phyloP scores from a whole-genome alignment of 53 echinoderm and acorn worm species.

The Hippasteria phrygiana region DNA sequence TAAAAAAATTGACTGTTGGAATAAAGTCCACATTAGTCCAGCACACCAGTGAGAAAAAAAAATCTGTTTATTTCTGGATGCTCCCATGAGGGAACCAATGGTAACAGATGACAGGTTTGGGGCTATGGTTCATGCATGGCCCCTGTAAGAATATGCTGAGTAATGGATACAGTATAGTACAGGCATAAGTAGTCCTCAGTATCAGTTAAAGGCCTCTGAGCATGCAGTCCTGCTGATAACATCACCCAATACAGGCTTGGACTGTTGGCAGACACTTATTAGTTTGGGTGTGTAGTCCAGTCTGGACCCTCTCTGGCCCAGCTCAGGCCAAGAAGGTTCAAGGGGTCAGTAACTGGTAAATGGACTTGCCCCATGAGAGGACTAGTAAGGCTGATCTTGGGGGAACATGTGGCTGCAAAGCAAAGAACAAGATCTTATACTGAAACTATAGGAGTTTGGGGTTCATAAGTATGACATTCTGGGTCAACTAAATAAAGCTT shows the following conservation, averaged over 20 bases:
- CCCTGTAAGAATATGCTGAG: too few species aligned
- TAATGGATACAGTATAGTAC: too few species aligned
- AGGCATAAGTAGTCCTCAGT: too few species aligned
- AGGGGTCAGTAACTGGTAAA: slow-evolving; percentile 33
- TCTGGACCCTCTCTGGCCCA: neutral
- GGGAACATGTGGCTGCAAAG: neutral
- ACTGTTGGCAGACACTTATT: too few species aligned
- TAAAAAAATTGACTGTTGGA: neutral
- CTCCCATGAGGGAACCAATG: slow-evolving; percentile 7
- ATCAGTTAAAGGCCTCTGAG: too few species aligned
- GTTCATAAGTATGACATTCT: neutral
- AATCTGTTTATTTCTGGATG: slow-evolving; percentile 37
- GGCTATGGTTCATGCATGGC: neutral
- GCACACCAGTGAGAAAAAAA: neutral
- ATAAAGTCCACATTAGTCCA: neutral
- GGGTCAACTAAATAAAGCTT: neutral
- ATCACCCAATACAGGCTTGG: too few species aligned
- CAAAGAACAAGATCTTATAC: neutral
- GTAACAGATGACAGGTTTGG: neutral
- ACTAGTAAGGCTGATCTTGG: neutral
- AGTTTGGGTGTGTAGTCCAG: neutral
- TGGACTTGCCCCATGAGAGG: slow-evolving; percentile 30
- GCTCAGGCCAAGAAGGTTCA: neutral
- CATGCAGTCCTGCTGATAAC: too few species aligned
- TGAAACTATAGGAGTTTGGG: neutral